Evolutionary conservation across 2,797 vertebrate genomes (phyloP).

Genomic region (Dermochelys coriacea): DNA sequence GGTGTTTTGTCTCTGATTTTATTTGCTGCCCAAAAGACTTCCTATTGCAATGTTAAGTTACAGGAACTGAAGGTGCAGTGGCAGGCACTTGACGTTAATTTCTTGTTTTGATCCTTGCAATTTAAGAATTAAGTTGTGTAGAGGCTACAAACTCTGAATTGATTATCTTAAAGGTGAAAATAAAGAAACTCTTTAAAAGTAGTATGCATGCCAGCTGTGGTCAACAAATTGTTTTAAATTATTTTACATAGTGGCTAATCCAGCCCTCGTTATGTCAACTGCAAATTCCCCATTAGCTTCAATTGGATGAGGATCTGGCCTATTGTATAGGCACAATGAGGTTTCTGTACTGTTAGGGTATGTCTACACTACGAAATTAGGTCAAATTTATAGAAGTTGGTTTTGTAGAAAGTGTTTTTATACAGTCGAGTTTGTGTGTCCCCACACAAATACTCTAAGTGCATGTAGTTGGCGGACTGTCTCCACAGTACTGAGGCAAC

Average conservation of each 20-base stretch:
- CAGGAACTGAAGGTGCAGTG: background rate
- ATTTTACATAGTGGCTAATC: background rate
- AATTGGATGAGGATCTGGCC: background rate
- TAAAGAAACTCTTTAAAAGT: background rate
- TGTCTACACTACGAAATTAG: too few species aligned
- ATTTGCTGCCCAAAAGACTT: background rate
- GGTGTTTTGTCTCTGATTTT: background rate
- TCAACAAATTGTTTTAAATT: background rate
- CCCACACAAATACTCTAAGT: too few species aligned
- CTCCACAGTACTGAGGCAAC: too few species aligned
- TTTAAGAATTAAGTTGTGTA: slow-evolving; percentile 7
- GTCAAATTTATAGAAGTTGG: too few species aligned
- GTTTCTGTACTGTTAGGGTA: background rate
- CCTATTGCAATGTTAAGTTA: background rate
- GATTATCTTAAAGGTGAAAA: background rate
- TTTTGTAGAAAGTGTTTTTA: too few species aligned
- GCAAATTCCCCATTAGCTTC: slow-evolving; percentile 2
- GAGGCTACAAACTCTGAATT: background rate
- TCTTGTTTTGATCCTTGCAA: background rate
- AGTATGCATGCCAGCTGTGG: background rate
- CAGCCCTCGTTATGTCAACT: background rate
- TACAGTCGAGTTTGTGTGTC: too few species aligned
- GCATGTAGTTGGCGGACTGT: too few species aligned
- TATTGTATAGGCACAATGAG: background rate
- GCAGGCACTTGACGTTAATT: background rate